Base-by-base conservation (phyloP, 2,113 vertebrate genomes). In the Eublepharis macularius region DNA sequence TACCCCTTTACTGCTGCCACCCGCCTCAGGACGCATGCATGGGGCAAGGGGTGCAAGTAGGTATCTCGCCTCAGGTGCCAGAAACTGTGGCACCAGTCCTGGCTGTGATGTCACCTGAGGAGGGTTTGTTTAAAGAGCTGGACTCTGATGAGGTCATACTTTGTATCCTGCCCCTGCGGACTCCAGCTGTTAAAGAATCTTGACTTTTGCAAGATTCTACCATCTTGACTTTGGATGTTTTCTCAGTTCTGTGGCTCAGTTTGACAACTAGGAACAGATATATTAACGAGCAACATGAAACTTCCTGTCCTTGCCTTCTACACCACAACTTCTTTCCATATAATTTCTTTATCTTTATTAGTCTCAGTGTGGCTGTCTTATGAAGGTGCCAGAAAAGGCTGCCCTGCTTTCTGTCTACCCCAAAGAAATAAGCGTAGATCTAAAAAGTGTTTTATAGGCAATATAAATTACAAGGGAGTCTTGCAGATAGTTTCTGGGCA, bases 401-500 rank as follows among this genome's bases (percentile, higher is more conserved):
- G 49, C 26, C 76, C 43, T 43, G 43, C 83, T 78, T 17, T 60
- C 81, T 86, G 6, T 73, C 2, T 87, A 39, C 68, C 77, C 51
- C 86, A 60, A 90, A 93, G 63, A 85, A 93, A 91, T 77, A 92
- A 90, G 95, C 94, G 91, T 84, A 78, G 6, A n/a, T 92, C 94
- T 94, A 91, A 92, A 95, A 84, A 92, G 49, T 93, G 65, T 94
- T 96, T 95, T 93, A 91, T 82, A 93, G 65, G 60, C 19, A 92
- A 95, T 95, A 93, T 94, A 94, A 93, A 94, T 95, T 94, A 92
- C 68, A 94, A 93, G 78, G 1, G 12, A 95, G 6, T 89, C 51
- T 86, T 90, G 47, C 78, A 76, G 90, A 93, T 81, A 95, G 90
- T 89, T 91, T 49, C 81, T 91, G 87, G n/a, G 88, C 91, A 96